phyloP scores from a whole-genome alignment of 2,888 invertebrate species.

The Plagiodera versicolora region DNA sequence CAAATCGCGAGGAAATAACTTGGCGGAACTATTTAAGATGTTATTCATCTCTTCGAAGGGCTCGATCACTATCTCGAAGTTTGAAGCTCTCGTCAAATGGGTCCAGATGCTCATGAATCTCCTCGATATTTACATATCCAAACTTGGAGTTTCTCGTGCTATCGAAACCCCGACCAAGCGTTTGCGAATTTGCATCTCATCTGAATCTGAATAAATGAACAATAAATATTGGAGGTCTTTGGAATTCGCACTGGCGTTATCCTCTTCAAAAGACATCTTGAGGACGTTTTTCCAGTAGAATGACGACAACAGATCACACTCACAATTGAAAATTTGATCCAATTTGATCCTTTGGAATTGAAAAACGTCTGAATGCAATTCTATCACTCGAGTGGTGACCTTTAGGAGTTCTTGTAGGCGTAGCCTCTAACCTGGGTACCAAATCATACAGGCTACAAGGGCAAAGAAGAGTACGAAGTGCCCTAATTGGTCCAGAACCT shows the following conservation, averaged over 20 bases:
- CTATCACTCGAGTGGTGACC: too few species aligned
- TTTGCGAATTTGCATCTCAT: constrained; percentile 11
- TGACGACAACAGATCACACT: background rate
- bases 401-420: too few species aligned
- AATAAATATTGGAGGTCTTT: background rate
- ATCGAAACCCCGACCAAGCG: constrained; percentile 6
- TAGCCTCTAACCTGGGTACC: too few species aligned
- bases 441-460: too few species aligned
- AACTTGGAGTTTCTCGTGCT: constrained; percentile 17
- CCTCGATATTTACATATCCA: constrained; percentile 30
- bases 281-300: background rate
- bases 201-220: background rate
- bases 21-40: constrained; percentile 12
- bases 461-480: too few species aligned
- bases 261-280: background rate
- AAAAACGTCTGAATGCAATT: too few species aligned
- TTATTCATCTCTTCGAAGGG: constrained; percentile 6
- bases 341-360: too few species aligned
- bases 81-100: constrained; percentile 28
- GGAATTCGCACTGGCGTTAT: background rate
- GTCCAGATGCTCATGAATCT: constrained; percentile 37
- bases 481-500: too few species aligned
- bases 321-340: too few species aligned
- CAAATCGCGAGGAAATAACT: background rate
- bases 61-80: constrained; percentile 19